These are phyloP conservation scores for Parascotia fuliginaria DNA, from an alignment of 2,888 invertebrate genomes.

Conservation along the genomic window DNA sequence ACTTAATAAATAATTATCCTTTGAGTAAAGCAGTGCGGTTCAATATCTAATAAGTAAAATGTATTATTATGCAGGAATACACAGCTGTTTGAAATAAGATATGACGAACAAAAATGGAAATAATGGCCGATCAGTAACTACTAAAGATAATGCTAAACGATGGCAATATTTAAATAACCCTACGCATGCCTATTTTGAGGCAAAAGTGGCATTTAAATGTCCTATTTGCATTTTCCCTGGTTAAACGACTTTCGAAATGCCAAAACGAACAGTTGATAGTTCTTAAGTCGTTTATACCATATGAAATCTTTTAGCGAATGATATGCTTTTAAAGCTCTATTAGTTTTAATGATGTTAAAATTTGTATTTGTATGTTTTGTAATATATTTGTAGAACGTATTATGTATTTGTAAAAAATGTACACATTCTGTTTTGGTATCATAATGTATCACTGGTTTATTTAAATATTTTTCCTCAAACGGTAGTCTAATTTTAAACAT, in stretches of 20 bases:
- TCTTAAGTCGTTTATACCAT: constrained; percentile 26
- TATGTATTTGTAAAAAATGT: no score
- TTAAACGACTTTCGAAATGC: constrained; percentile 34
- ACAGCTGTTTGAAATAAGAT: not conserved
- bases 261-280: constrained; percentile 33
- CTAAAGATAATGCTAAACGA: constrained; percentile 21
- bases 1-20: not conserved
- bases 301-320: constrained; percentile 18
- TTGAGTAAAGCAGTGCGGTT: not conserved
- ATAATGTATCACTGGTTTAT: not conserved
- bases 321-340: constrained; percentile 26
- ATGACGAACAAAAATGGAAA: constrained; percentile 19
- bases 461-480: not conserved
- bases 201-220: constrained; percentile 28
- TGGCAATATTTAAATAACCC: constrained; percentile 26
- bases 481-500: not conserved
- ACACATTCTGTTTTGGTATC: not conserved
- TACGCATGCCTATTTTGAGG: constrained; percentile 20
- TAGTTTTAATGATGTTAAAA: constrained; percentile 19
- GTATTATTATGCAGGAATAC: not conserved
- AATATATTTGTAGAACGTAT: no score
- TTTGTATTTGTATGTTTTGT: constrained; percentile 6
- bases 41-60: not conserved
- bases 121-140: constrained; percentile 27
- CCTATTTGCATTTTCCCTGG: constrained; percentile 29